These are phyloP conservation scores for Deilephila porcellus DNA, from an alignment of 2,888 invertebrate species.

Conservation along the genomic window DNA sequence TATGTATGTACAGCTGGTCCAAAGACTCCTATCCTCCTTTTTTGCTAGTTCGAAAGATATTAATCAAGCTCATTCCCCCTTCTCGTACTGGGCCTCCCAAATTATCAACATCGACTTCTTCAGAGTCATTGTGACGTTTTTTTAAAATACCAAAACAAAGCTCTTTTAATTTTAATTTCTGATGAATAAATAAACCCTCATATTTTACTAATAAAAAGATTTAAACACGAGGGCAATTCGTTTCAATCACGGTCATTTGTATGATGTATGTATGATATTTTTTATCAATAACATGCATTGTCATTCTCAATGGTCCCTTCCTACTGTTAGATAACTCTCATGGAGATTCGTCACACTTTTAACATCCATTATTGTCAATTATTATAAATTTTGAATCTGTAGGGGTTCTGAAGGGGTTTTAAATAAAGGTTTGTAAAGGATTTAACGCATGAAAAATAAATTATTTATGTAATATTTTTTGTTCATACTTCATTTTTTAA, in stretches of 20 bases:
- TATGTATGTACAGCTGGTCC: no score
- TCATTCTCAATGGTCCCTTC: conserved; percentile 52
- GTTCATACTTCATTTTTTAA: not conserved
- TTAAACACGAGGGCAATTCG: conserved; percentile 73
- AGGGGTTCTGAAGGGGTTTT: conserved; percentile 45
- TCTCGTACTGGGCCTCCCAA: no score
- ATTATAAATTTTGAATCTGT: conserved; percentile 52
- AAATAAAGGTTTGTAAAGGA: conserved; percentile 23
- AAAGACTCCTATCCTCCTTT: no score
- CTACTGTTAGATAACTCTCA: conserved; percentile 60
- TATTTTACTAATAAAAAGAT: conserved; percentile 29
- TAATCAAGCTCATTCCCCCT: no score
- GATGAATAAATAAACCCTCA: not conserved
- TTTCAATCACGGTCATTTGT: conserved; percentile 61
- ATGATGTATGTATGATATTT: conserved; percentile 56
- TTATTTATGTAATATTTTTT: conserved; percentile 7
- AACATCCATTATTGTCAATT: conserved; percentile 69
- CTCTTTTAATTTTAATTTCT: not conserved
- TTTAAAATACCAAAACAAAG: not conserved
- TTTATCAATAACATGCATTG: conserved; percentile 67
- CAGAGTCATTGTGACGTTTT: no score
- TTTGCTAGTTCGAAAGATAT: no score
- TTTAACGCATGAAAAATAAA: conserved; percentile 23
- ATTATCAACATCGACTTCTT: no score
- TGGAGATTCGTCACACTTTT: conserved; percentile 74